A percentile compares a stretch with the other conserved stretches of the same genome.
Conservation (phyloP, 1,140 invertebrate species). For the Drosophila rhopaloa region DNA sequence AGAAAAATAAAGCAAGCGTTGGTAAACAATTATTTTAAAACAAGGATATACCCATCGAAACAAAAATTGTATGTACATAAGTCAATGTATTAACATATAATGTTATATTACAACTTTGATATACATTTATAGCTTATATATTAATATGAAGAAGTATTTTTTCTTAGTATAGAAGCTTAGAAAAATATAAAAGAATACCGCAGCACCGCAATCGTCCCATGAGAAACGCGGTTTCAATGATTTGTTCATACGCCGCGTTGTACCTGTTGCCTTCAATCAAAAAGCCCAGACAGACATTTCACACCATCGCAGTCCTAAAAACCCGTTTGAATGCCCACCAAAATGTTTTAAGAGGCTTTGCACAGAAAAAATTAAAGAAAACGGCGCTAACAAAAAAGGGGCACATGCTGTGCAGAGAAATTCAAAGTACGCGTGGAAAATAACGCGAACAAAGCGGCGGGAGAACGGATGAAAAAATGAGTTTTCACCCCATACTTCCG, state of each 20-base stretch:
- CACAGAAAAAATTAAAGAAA: constrained; percentile 29
- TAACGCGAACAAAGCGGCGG: constrained; percentile 11
- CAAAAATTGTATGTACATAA: too few species aligned
- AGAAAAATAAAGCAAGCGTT: background rate
- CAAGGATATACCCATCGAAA: background rate
- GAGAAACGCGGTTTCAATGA: background rate
- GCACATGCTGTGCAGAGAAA: constrained; percentile 8
- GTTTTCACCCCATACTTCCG: background rate
- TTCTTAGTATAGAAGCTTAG: background rate
- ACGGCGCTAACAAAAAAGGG: constrained; percentile 8
- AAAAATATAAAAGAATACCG: background rate
- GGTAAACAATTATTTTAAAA: background rate
- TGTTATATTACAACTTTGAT: too few species aligned
- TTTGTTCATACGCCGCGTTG: constrained; percentile 47
- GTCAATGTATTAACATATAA: too few species aligned
- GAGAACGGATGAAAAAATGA: constrained; percentile 20
- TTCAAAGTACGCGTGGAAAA: constrained; percentile 16
- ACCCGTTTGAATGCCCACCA: constrained; percentile 34
- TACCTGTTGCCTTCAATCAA: constrained; percentile 58
- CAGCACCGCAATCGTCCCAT: background rate
- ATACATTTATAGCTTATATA: too few species aligned
- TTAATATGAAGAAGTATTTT: background rate
- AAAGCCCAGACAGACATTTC: constrained; percentile 20
- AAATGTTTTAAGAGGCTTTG: constrained; percentile 65
- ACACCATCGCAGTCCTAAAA: background rate